Base-by-base conservation (phyloP, 2,888 invertebrate genomes). In the Neoascia interrupta region DNA sequence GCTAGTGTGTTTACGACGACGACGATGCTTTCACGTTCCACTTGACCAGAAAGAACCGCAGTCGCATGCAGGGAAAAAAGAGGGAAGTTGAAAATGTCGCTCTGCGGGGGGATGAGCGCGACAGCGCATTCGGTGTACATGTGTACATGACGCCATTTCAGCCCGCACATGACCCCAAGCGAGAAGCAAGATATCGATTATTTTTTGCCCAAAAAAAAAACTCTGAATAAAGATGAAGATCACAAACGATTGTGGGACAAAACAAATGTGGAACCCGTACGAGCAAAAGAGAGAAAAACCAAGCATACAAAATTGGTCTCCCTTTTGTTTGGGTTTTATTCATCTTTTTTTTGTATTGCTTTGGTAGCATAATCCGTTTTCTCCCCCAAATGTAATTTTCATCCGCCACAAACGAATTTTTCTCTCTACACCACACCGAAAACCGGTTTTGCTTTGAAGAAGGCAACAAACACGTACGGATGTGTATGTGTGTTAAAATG, bases 161-260 rank as follows among this genome's bases (percentile, higher is more conserved):
- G 16, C 31, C n/a, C 3, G 19, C 51, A 54, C 23, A 45, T 54
- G 34, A 5, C 39, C 51, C 13, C 41, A 60, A 64, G 39, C 31
- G 73, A 56, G 66, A 79, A 56, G 31, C 21, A 66, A 49, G 49
- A 73, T 79, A 79, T 79, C 45, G 79, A 79, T 79, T 79, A 73
- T n/a, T n/a, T n/a, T n/a, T n/a, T n/a, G n/a, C n/a, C n/a, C n/a
- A 1, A 26, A 26, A 26, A 26, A 26, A 26, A 1, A 74, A 51
- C 26, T 60, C 37, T 45, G 31, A 53, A 49, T 53, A 56, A 79
- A 79, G 51, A 79, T 79, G 73, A 73, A 73, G 73, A 73, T 79
- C 79, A 66, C 28, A n/a, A n/a, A n/a, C n/a, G n/a, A n/a, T n/a
- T n/a, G n/a, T n/a, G 31, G 16, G 47, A 66, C 47, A 61, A 34